Evolutionary conservation across 2,888 invertebrate species (phyloP), one percentile per base, ranked within the genome.

Genomic region (Neoaliturus tenellus): DNA sequence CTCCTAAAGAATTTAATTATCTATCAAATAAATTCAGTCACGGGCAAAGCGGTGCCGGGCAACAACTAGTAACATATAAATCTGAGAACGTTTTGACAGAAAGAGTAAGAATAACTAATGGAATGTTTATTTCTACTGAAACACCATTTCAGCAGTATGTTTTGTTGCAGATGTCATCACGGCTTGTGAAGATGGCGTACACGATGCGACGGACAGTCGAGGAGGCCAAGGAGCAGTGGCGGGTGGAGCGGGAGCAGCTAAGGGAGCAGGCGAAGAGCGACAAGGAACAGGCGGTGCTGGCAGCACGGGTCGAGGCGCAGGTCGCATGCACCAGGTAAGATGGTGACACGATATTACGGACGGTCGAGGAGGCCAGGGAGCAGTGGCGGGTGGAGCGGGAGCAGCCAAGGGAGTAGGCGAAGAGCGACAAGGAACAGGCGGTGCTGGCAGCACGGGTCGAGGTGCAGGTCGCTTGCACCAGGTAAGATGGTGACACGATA

Each of bases 151-250:
- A n/a, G n/a, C n/a, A n/a, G n/a, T n/a, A n/a, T n/a, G n/a, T n/a
- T n/a, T n/a, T n/a, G n/a, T 25, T 73, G 23, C 78, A 88, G 88
- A 93, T 96, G 87, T 93, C 95, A 0, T 92, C 92, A 87, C 93
- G 94, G 87, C 92, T 96, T 89, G 91, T 93, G 6, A 93, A 95
- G 86, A 91, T 96, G 35, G 93, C 94, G 2, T 92, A 93, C 71
- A 96, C 96, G 88, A 93, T 96, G 89, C 93, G 94, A 87, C 93
- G 94, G 88, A 94, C 94, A 83, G 92, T 96, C 14, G 95, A 95
- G 80, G 96, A 96, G 84, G 93, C 95, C n/a, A 94, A 94, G 86
- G 92, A 94, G 58, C 92, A 94, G 31, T 94, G 93, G 87, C 92
- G 92, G 84, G 92, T 94, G 85, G 95, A 96, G 89, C 89, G 93